Base-by-base conservation (phyloP, 2,113 vertebrate species). In the Burhinus bistriatus region DNA sequence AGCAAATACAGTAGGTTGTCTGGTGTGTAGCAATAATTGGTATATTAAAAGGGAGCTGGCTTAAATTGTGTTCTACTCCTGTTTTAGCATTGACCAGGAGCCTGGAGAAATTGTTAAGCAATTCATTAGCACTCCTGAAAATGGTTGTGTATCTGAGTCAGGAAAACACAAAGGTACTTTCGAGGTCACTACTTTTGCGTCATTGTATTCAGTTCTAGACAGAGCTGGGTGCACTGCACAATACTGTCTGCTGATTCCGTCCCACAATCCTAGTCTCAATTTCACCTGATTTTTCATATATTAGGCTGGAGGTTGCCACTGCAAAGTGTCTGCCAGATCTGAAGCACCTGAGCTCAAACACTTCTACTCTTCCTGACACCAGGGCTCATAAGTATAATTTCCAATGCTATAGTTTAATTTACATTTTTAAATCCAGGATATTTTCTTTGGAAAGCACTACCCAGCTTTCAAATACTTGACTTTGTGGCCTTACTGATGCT, bases 91-190 rank as follows among this genome's bases (percentile, higher is more conserved):
- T 72, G 57, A 89, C 25, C 30, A 81, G 61, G 27, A 91, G 27
- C 44, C 40, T 40, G 30, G 47, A 65, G 32, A 83, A 96, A 69
- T 22, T 79, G 32, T 40, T 69, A 55, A 2, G 29, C 61, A 87
- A 32, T 84, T 91, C 83, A 91, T 61, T 58, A 95, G 52, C 58
- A 42, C 49, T 83, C 87, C 72, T 59, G 92, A 91, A 95, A 93
- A 69, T 0, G 9, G 54, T 23, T 59, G 49, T 21, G 29, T 51
- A 82, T 91, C 58, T 10, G 38, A 82, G 52, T 83, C 73, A 91
- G 79, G 93, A 91, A 96, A 91, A 95, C 44, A 78, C 83, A 91
- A 64, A 96, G 58, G 62, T 83, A 85, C 61, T 72, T 69, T 44
- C 21, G 25, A 93, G 71, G 64, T 83, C 95, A 94, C 70, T 91